phyloP scores from a whole-genome alignment of 2,888 invertebrate genomes.

The Azorinus chamasolen region DNA sequence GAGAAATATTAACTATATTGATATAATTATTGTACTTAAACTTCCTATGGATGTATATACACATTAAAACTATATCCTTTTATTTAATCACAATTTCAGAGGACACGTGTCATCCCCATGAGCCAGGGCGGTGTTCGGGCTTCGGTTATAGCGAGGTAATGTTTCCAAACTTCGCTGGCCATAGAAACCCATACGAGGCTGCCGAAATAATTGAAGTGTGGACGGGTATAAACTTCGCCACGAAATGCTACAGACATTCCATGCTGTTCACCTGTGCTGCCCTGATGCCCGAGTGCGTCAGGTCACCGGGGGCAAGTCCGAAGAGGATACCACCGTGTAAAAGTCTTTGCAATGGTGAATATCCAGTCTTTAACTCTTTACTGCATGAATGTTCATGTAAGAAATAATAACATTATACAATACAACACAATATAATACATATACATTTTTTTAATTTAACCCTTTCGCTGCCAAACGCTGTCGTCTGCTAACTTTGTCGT shows the following conservation, averaged over 20 bases:
- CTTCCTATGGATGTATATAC: too few species aligned
- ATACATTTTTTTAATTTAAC: too few species aligned
- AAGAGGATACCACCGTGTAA: slow-evolving; percentile 79
- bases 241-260: slow-evolving; percentile 75
- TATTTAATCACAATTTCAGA: too few species aligned
- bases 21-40: too few species aligned
- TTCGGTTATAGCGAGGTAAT: slow-evolving; percentile 70
- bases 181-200: slow-evolving; percentile 62
- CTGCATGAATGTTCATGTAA: too few species aligned
- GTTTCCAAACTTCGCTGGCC: slow-evolving; percentile 74
- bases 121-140: slow-evolving; percentile 52
- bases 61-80: too few species aligned
- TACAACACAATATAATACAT: too few species aligned
- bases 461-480: too few species aligned
- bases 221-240: slow-evolving; percentile 66
- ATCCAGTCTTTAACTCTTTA: too few species aligned
- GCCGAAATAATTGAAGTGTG: slow-evolving; percentile 54
- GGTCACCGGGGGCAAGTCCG: slow-evolving; percentile 54
- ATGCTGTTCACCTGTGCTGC: slow-evolving; percentile 74
- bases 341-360: slow-evolving; percentile 78
- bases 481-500: too few species aligned
- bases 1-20: too few species aligned
- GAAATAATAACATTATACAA: too few species aligned
- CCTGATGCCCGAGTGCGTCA: slow-evolving; percentile 75
- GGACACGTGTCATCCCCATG: slow-evolving; percentile 62